Evolutionary conservation across 2,113 vertebrate genomes (phyloP).

Genomic region (Chroicocephalus ridibundus): DNA sequence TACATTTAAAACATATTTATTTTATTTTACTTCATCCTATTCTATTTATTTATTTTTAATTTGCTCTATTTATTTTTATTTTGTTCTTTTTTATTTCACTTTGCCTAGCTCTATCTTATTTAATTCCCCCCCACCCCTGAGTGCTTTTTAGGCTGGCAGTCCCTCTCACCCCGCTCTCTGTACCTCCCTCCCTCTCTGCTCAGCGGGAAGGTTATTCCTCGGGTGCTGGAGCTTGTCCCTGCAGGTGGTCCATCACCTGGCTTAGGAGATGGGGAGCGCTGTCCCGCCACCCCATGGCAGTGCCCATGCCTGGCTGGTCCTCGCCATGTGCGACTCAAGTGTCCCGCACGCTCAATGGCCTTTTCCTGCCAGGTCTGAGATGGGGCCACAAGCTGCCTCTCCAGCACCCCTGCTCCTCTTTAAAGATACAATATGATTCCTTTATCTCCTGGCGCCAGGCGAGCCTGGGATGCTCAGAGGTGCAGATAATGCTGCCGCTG

Average conservation of each 20-base stretch:
- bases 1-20: not conserved
- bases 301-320: not conserved
- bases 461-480: not conserved
- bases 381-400: not conserved
- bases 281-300: accelerated
- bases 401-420: accelerated
- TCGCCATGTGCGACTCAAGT: accelerated
- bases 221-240: not conserved
- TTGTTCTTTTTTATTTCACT: not conserved
- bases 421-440: not conserved
- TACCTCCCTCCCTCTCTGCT: not conserved
- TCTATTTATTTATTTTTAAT: not conserved
- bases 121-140: too few relatives aligned
- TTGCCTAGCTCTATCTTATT: not conserved
- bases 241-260: not conserved
- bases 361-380: not conserved
- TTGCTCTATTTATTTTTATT: not conserved
- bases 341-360: accelerated
- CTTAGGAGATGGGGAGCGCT: not conserved
- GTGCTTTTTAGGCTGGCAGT: not conserved
- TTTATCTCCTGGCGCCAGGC: not conserved
- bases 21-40: not conserved
- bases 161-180: not conserved
- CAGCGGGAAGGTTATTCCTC: not conserved
- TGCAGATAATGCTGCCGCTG: not conserved